A percentile compares a stretch with the other conserved stretches of the same genome.
Evolutionary conservation across 2,113 vertebrate genomes (phyloP).

Genomic region (Eptatretus burgeri): DNA sequence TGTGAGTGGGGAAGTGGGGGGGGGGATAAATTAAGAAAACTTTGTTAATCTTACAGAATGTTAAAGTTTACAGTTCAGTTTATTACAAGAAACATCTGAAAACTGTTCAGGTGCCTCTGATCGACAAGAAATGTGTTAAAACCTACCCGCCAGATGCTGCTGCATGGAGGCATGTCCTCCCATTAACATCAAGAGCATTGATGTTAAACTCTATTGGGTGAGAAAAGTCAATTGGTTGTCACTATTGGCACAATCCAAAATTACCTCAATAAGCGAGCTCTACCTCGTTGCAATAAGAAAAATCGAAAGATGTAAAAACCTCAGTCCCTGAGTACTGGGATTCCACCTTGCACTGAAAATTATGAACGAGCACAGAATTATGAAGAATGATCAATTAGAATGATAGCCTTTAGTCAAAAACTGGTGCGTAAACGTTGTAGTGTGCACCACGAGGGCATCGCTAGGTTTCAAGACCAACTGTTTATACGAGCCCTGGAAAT

Average conservation of each 20-base stretch:
- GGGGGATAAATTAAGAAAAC: not conserved
- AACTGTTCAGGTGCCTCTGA: not conserved
- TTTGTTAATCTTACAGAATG: not conserved
- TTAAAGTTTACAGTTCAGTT: too few relatives aligned
- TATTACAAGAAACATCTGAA: not conserved
- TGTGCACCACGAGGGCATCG: too few relatives aligned
- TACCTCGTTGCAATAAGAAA: constrained; percentile 4
- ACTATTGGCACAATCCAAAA: not conserved
- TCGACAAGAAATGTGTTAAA: too few relatives aligned
- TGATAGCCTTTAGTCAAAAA: too few relatives aligned
- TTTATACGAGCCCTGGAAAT: too few relatives aligned
- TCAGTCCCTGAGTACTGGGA: not conserved
- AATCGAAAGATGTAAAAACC: not conserved
- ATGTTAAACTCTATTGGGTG: constrained; percentile 46
- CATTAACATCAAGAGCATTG: constrained; percentile 45
- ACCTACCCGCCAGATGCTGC: constrained; percentile 75
- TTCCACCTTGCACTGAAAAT: not conserved
- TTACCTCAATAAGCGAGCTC: constrained; percentile 5
- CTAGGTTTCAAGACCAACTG: too few relatives aligned
- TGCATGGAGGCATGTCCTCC: constrained; percentile 71
- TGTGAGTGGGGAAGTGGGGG: not conserved
- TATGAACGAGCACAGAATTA: constrained; percentile 16
- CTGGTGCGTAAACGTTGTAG: too few relatives aligned
- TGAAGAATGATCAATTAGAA: constrained; percentile 10
- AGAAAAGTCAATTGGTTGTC: constrained; percentile 8